phyloP scores from a whole-genome alignment of 2,113 vertebrate genomes.

The Brienomyrus longianalis region DNA sequence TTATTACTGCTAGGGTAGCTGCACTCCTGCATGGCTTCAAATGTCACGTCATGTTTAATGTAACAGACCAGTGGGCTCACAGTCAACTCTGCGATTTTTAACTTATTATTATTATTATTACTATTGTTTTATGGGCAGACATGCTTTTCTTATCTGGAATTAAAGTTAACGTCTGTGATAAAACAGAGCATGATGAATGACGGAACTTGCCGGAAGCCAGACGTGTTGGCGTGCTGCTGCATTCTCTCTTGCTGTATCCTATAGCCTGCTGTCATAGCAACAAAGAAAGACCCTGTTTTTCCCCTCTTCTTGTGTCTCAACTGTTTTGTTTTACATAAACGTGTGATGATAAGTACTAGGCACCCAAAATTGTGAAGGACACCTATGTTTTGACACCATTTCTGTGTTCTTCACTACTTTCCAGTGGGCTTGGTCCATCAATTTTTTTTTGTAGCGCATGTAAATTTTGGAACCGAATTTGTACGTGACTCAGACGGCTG shows the following conservation, averaged over 20 bases:
- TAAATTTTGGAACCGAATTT: not conserved
- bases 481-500: not conserved
- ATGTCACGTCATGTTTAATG: not conserved
- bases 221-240: not conserved
- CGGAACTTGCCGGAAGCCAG: not conserved
- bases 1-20: not conserved
- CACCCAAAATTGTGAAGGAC: not conserved
- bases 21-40: not conserved
- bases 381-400: not conserved
- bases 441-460: not conserved
- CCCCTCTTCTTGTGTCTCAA: not conserved
- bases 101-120: not conserved
- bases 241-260: not conserved
- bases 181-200: not conserved
- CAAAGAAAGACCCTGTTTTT: not conserved
- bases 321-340: not conserved
- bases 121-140: not conserved
- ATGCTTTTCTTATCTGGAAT: not conserved
- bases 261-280: constrained; percentile 6
- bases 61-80: not conserved
- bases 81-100: not conserved
- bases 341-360: not conserved
- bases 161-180: not conserved
- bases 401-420: not conserved
- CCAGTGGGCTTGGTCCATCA: not conserved